phyloP scores from a whole-genome alignment of 2,888 invertebrate species.

The Dichetophora obliterata region DNA sequence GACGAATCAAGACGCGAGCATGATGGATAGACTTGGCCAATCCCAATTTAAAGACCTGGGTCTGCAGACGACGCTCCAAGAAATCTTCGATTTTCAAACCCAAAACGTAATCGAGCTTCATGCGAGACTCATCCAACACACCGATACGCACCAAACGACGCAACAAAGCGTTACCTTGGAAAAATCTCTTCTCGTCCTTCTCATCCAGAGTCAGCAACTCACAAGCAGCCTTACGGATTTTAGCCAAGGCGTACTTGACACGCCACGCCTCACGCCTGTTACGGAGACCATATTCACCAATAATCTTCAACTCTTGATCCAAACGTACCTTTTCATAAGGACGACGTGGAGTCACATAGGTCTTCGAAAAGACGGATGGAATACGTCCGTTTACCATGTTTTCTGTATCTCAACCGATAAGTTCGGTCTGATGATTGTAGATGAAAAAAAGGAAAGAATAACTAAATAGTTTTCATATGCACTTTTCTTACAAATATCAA shows the following conservation, averaged over 20 bases:
- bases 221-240: slow-evolving; percentile 99
- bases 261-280: slow-evolving; percentile 99
- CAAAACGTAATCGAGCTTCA: slow-evolving; percentile 99
- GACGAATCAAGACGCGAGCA: slow-evolving; percentile 97
- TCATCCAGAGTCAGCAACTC: slow-evolving; percentile 98
- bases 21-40: slow-evolving; percentile 99
- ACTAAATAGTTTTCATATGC: slow-evolving; percentile 39
- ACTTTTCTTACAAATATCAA: no score
- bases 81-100: slow-evolving; percentile 99
- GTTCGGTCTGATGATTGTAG: slow-evolving; percentile 55
- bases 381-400: slow-evolving; percentile 94
- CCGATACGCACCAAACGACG: slow-evolving; percentile 98
- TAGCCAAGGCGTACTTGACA: slow-evolving; percentile 97
- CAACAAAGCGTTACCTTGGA: slow-evolving; percentile 98
- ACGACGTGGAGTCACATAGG: slow-evolving; percentile 97
- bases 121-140: slow-evolving; percentile 95
- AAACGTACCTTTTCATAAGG: slow-evolving; percentile 99
- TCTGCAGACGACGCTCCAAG: slow-evolving; percentile 98
- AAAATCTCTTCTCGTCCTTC: slow-evolving; percentile 96
- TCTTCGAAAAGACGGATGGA: slow-evolving; percentile 95
- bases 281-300: slow-evolving; percentile 98
- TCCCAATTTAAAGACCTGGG: slow-evolving; percentile 98
- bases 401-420: slow-evolving; percentile 61
- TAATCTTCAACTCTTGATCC: slow-evolving; percentile 98
- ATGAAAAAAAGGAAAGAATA: slow-evolving; percentile 60